Evolutionary conservation across 1,140 invertebrate species (phyloP), one percentile per base, ranked within the genome.

Genomic region (Diachasmimorpha longicaudata): DNA sequence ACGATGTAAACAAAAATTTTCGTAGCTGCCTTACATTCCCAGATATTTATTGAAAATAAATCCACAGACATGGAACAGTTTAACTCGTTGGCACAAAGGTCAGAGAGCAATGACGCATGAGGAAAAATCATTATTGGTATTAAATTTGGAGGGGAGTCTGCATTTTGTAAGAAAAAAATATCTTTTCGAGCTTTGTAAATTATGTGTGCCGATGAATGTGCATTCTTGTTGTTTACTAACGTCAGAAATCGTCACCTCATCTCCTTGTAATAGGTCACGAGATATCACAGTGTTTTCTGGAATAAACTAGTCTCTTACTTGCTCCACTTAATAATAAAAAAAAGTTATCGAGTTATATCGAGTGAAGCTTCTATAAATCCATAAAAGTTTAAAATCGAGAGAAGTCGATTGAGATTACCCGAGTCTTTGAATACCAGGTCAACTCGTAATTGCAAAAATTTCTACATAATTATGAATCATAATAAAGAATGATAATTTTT

Each of bases 1-100:
- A 67, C 46, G 13, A 1, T 42, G 66, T 70, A 63, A n/a, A 66
- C 13, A 39, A 67, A 63, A 46, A 77, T 42, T 71, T 9, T 69
- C 31, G 8, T 46, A 31, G 2, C 31, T 31, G 2, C 31, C 31
- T 31, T 2, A 31, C 2, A 31, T 31, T 31, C 6, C 31, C 2
- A 31, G n/a, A n/a, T n/a, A n/a, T n/a, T n/a, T n/a, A n/a, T n/a
- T n/a, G n/a, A n/a, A n/a, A n/a, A n/a, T n/a, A n/a, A n/a, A n/a
- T n/a, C n/a, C n/a, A n/a, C n/a, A n/a, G n/a, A n/a, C n/a, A n/a
- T 31, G 31, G 6, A 31, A 6, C 31, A 31, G 31, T 6, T 31
- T 6, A 31, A 31, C 31, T 31, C n/a, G n/a, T n/a, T n/a, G n/a
- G n/a, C n/a, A 31, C 31, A 31, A 31, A 6, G 31, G 31, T 31